A percentile compares a stretch with the other conserved stretches of the same genome.
Evolutionary conservation across 1,140 invertebrate genomes (phyloP).

Genomic region (Zaprionus taronus): DNA sequence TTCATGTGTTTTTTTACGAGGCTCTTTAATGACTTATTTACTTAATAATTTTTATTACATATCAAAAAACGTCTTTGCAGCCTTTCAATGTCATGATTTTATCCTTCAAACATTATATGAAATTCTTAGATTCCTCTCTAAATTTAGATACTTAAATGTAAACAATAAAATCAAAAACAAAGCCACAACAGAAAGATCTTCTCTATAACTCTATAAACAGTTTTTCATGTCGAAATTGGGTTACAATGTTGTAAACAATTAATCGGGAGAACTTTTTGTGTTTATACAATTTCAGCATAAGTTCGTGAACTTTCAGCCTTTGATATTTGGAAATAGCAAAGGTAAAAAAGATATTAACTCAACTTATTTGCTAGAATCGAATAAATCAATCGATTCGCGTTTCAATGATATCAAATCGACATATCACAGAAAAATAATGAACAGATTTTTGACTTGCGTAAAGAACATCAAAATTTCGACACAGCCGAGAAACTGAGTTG

Average conservation of each 20-base stretch:
- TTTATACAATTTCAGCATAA: conserved; percentile 10
- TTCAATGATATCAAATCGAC: conserved; percentile 21
- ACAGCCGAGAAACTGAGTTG: conserved; percentile 18
- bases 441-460: conserved; percentile 28
- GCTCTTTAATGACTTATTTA: conserved; percentile 70
- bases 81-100: conserved; percentile 63
- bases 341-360: conserved; percentile 7
- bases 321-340: neutral
- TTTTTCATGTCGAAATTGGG: conserved; percentile 53
- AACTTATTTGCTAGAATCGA: conserved; percentile 26
- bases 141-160: conserved; percentile 58
- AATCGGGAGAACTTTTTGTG: neutral
- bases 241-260: conserved; percentile 69
- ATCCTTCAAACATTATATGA: conserved; percentile 17
- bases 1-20: conserved; percentile 51
- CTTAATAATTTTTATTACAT: conserved; percentile 55
- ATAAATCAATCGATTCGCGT: conserved; percentile 44
- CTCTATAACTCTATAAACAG: conserved; percentile 46
- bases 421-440: conserved; percentile 9
- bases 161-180: conserved; percentile 41
- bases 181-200: conserved; percentile 39
- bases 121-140: conserved; percentile 48
- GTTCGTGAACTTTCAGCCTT: conserved; percentile 2
- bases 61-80: conserved; percentile 28
- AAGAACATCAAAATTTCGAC: conserved; percentile 62